Base-by-base conservation (phyloP, 1,140 invertebrate genomes). In the Teleogryllus occipitalis region DNA sequence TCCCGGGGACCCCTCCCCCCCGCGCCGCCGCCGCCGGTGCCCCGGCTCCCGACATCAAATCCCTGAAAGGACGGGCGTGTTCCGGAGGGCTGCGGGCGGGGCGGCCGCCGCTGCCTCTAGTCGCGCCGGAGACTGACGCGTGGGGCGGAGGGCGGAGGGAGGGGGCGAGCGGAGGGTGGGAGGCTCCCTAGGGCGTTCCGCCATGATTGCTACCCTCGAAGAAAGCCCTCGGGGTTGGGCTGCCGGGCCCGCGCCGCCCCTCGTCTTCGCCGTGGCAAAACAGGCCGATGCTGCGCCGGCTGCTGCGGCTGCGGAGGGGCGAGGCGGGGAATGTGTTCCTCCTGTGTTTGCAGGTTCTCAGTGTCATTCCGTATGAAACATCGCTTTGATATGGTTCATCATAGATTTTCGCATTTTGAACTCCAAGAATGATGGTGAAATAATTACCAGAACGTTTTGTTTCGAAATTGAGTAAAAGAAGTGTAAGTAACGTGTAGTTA, bases 191-290 rank as follows among this genome's bases (percentile, higher is more conserved):
- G 54, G 54, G 54, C 2, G 54, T 65, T 65, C 54, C 54, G 54
- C 54, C 54, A 65, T 65, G 54, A 65, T 2, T 65, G 54, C 54
- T 65, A 65, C 54, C 54, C 54, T 65, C 54, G 54, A 7, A 65
- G 54, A 65, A 65, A 65, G 54, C 54, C 54, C 54, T 65, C 54
- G 54, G 54, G 49, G 54, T 65, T 65, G 54, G 54, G 54, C 54
- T 65, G 54, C 54, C 54, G 10, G 10, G 18, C 54, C 54, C 54
- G 10, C 54, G 10, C 18, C 54, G 0, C 18, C 54, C 54, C 54
- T 65, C 54, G 54, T 7, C 54, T 65, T 65, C 54, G 27, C 27
- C 0, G 54, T 7, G 54, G 54, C 54, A 65, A 65, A 65, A 65
- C 54, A 65, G 8, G 54, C 54, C 10, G 54, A 10, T 65, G 54